Percentiles rank a stretch among this genome's conserved stretches.
Evolutionary conservation across 2,113 vertebrate genomes (phyloP).

Genomic region (Campylomormyrus numenius): DNA sequence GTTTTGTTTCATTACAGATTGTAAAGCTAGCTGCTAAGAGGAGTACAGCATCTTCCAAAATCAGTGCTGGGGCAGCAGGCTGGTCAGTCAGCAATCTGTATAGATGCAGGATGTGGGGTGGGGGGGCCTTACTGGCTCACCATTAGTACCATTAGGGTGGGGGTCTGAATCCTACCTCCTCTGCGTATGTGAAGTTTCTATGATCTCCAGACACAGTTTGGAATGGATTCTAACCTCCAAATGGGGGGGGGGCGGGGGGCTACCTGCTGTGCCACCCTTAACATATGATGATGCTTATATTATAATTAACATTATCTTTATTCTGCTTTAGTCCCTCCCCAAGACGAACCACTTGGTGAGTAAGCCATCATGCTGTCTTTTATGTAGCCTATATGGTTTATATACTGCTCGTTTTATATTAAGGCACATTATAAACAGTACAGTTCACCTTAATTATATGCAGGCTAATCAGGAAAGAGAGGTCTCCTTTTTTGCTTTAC

Average conservation of each 20-base stretch:
- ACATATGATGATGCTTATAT: background rate
- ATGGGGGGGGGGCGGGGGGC: background rate
- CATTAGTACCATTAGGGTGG: background rate
- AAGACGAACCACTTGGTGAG: background rate
- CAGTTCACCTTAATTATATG: background rate
- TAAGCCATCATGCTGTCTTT: background rate
- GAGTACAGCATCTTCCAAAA: background rate
- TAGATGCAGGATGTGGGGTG: background rate
- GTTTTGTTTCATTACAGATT: background rate
- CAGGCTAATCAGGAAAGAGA: background rate
- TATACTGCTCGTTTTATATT: background rate
- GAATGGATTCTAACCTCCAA: background rate
- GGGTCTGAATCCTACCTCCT: background rate
- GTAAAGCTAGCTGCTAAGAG: background rate
- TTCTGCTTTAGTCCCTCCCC: background rate
- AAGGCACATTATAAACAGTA: background rate
- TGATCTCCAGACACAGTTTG: background rate
- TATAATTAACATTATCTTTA: background rate
- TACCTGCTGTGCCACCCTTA: background rate
- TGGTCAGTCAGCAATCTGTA: background rate
- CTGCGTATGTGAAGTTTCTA: background rate
- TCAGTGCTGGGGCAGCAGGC: background rate
- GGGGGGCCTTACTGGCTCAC: background rate
- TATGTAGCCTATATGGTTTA: background rate
- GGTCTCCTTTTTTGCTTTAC: background rate